phyloP scores from a whole-genome alignment of 1,140 invertebrate genomes.

The Melitaea cinxia region DNA sequence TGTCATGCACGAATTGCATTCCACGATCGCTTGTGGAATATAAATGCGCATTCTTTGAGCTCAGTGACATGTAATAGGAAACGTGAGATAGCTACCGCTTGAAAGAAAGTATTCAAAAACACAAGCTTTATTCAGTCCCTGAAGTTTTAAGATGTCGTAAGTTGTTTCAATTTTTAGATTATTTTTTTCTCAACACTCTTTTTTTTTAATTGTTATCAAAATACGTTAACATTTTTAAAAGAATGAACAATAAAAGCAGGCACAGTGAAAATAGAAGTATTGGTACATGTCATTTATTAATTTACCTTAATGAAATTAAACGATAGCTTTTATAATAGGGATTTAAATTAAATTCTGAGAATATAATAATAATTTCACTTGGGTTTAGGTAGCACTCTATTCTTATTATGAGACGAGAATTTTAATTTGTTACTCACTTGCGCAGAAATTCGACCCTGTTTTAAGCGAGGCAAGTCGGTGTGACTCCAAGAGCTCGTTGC shows the following conservation, averaged over 20 bases:
- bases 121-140: neutral
- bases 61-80: slow-evolving; percentile 57
- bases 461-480: slow-evolving; percentile 91
- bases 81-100: slow-evolving; percentile 48
- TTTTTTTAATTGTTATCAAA: too few species aligned
- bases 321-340: neutral
- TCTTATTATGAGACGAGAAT: slow-evolving; percentile 6
- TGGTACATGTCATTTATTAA: neutral
- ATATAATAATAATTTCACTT: neutral
- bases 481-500: slow-evolving; percentile 89
- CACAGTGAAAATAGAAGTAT: neutral
- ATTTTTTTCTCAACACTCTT: neutral
- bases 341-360: neutral
- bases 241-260: too few species aligned
- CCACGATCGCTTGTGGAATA: slow-evolving; percentile 45
- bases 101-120: slow-evolving; percentile 21
- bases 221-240: too few species aligned
- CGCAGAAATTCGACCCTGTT: slow-evolving; percentile 90
- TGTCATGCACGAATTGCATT: slow-evolving; percentile 63
- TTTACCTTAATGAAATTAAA: neutral
- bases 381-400: neutral
- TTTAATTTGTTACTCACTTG: slow-evolving; percentile 84
- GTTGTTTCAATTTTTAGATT: neutral
- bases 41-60: slow-evolving; percentile 49
- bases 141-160: slow-evolving; percentile 1